phyloP scores from a whole-genome alignment of 2,797 vertebrate genomes.

The Phalanger gymnotis region DNA sequence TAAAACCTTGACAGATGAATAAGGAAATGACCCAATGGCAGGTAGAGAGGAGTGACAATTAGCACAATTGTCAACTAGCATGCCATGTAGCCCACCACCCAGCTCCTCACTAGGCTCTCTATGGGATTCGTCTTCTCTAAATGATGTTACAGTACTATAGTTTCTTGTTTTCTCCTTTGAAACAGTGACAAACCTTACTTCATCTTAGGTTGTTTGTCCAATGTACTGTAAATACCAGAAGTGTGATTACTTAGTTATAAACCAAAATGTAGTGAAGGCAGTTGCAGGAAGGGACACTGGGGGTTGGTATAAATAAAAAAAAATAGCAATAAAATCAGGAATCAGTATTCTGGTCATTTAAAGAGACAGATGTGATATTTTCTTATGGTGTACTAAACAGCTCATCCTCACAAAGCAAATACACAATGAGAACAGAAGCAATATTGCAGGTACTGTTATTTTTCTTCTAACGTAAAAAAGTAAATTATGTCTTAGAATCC shows the following conservation, averaged over 20 bases:
- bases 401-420: background rate
- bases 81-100: background rate
- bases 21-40: background rate
- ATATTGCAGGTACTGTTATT: background rate
- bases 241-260: constrained; percentile 64
- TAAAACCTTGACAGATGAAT: background rate
- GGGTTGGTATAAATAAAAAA: background rate
- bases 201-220: constrained; percentile 58
- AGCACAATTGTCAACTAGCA: background rate
- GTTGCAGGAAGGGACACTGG: fast-evolving
- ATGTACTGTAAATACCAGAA: constrained; percentile 62
- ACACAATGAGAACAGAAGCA: background rate
- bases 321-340: background rate
- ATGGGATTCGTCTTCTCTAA: background rate
- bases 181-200: constrained; percentile 59
- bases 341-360: background rate
- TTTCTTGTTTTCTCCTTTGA: constrained; percentile 9
- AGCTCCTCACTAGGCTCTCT: background rate
- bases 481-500: constrained; percentile 32
- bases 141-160: background rate
- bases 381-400: background rate
- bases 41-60: background rate
- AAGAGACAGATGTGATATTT: background rate
- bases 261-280: constrained; percentile 31
- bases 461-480: background rate